These are phyloP conservation scores for Fulmarus glacialis DNA, from an alignment of 2,113 vertebrate genomes.

Conservation along the genomic window DNA sequence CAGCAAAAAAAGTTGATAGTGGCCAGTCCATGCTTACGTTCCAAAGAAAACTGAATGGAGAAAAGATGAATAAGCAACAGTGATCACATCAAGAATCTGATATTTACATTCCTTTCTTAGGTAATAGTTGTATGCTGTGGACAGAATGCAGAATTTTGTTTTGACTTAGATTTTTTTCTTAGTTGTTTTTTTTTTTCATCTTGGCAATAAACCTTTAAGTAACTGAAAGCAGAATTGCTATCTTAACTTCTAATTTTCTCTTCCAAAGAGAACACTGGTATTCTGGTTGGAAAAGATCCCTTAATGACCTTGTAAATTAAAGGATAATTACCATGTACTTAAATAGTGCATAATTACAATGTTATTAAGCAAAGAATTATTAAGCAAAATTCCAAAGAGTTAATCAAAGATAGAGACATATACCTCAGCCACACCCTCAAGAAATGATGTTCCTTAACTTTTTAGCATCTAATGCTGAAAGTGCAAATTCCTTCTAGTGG, in stretches of 20 bases:
- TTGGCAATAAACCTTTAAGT: conserved; percentile 3
- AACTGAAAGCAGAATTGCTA: conserved; percentile 24
- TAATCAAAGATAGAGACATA: neutral
- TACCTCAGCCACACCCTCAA: neutral
- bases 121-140: neutral
- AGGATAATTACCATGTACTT: conserved; percentile 58
- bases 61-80: neutral
- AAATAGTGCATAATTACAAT: conserved; percentile 52
- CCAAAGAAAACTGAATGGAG: neutral
- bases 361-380: conserved; percentile 58
- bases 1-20: neutral
- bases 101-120: neutral
- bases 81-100: neutral
- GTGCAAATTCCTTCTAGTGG: neutral
- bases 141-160: neutral
- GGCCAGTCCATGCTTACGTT: neutral
- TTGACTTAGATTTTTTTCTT: neutral
- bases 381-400: conserved; percentile 36
- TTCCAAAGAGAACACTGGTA: conserved; percentile 11
- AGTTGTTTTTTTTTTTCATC: neutral
- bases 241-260: conserved; percentile 45
- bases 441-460: neutral
- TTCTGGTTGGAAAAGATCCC: conserved; percentile 49
- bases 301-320: conserved; percentile 59
- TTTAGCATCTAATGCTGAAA: neutral